A percentile compares a stretch with the other conserved stretches of the same genome.
Conservation (phyloP, 1,140 invertebrate species). For the Drosophila hydei region DNA sequence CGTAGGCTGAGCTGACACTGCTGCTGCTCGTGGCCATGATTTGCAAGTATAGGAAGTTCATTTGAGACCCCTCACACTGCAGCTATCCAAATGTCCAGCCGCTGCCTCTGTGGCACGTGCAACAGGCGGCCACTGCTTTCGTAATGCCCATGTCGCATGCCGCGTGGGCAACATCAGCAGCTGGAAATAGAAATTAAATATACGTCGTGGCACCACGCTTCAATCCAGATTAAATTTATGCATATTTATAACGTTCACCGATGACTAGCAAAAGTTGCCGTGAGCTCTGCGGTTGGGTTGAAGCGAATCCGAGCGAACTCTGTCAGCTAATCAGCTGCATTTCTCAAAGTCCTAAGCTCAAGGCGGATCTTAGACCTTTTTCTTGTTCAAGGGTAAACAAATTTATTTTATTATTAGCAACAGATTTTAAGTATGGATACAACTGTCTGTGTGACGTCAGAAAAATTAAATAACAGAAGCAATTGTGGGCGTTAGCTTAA, state of each 20-base stretch:
- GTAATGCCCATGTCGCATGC: conserved; percentile 7
- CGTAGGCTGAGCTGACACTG: background rate
- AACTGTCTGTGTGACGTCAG: background rate
- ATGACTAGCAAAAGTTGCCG: background rate
- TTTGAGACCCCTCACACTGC: background rate
- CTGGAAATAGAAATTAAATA: conserved; percentile 16
- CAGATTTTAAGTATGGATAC: background rate
- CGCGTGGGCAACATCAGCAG: conserved; percentile 8
- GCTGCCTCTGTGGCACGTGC: background rate
- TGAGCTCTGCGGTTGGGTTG: no score
- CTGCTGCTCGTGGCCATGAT: conserved; percentile 10
- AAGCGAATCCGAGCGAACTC: background rate
- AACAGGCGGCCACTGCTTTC: background rate
- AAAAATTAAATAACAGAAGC: background rate
- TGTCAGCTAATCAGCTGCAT: background rate
- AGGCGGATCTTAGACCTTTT: background rate
- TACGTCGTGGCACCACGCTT: background rate
- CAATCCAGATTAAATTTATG: conserved; percentile 9
- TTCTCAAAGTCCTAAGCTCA: background rate
- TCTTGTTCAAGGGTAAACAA: background rate
- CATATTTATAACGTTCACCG: background rate
- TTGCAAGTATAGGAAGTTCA: conserved; percentile 7
- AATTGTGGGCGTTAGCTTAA: no score
- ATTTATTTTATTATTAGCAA: background rate
- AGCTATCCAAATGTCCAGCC: background rate